Conservation (phyloP, 2,888 invertebrate species). For the Blera fallax region DNA sequence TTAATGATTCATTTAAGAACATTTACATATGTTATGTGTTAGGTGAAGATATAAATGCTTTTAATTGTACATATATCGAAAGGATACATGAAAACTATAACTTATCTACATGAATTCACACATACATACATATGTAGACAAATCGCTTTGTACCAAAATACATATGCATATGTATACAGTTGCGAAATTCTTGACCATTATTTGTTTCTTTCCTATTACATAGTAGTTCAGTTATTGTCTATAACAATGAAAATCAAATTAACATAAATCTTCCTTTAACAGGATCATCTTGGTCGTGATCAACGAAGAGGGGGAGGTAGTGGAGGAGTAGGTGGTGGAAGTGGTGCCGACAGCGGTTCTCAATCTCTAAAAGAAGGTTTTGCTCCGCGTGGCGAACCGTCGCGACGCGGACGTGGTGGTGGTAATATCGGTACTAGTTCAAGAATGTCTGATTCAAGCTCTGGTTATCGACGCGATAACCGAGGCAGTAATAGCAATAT, state of each 20-base stretch:
- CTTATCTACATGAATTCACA: too few species aligned
- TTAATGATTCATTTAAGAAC: too few species aligned
- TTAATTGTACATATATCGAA: too few species aligned
- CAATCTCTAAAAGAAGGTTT: slow-evolving; percentile 86
- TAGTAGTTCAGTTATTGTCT: neutral
- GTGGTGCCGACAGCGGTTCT: slow-evolving; percentile 73
- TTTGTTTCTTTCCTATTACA: too few species aligned
- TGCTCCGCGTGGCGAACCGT: slow-evolving; percentile 94
- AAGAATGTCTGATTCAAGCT: slow-evolving; percentile 78
- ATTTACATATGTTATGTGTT: too few species aligned
- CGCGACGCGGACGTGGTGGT: slow-evolving; percentile 90
- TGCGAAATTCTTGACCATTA: too few species aligned
- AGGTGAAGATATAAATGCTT: too few species aligned
- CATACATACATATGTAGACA: too few species aligned
- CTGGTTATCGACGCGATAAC: slow-evolving; percentile 75
- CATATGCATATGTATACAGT: too few species aligned
- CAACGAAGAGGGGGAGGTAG: slow-evolving; percentile 58
- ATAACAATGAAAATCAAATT: neutral
- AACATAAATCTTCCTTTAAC: neutral
- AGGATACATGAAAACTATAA: too few species aligned
- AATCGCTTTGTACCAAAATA: too few species aligned
- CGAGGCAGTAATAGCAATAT: slow-evolving; percentile 83
- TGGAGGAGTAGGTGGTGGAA: slow-evolving; percentile 64
- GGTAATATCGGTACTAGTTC: slow-evolving; percentile 82
- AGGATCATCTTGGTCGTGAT: slow-evolving; percentile 59